These are phyloP conservation scores for Zelleria hepariella DNA, from an alignment of 2,888 invertebrate genomes.

Conservation along the genomic window DNA sequence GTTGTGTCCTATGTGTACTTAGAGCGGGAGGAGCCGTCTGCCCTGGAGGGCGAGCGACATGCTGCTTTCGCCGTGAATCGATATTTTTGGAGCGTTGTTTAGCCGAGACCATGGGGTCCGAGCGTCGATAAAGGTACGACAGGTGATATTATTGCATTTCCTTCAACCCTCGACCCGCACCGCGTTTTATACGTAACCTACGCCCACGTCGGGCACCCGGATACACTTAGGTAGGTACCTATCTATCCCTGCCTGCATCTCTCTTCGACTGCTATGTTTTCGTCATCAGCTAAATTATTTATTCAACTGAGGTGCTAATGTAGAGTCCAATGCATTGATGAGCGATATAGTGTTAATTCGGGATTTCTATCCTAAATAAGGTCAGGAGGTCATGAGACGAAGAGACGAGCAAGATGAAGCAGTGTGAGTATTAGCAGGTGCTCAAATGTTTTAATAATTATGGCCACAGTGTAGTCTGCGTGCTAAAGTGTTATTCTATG, in stretches of 20 bases:
- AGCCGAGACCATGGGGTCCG: conserved; percentile 63
- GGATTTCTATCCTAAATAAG: background rate
- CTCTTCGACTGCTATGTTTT: no score
- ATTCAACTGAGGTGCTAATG: no score
- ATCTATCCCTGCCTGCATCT: background rate
- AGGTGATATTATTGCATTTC: background rate
- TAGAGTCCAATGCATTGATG: no score
- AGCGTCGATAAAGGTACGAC: conserved; percentile 63
- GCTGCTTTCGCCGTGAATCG: conserved; percentile 70
- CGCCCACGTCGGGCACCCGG: conserved; percentile 37
- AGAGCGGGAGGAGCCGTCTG: conserved; percentile 66
- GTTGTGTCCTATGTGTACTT: conserved; percentile 68
- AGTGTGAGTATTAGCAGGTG: background rate
- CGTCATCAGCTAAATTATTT: no score
- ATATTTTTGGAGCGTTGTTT: conserved; percentile 67
- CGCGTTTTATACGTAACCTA: conserved; percentile 1
- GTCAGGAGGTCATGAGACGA: background rate
- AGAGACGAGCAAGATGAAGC: background rate
- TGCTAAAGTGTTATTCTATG: conserved; percentile 4
- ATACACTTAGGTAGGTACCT: background rate
- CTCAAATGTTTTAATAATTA: background rate
- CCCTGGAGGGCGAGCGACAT: conserved; percentile 69
- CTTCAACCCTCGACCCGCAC: background rate
- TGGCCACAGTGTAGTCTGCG: conserved; percentile 2
- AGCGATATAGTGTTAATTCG: background rate